Conservation (phyloP, 2,888 invertebrate genomes). For the Drosophila macrospina region DNA sequence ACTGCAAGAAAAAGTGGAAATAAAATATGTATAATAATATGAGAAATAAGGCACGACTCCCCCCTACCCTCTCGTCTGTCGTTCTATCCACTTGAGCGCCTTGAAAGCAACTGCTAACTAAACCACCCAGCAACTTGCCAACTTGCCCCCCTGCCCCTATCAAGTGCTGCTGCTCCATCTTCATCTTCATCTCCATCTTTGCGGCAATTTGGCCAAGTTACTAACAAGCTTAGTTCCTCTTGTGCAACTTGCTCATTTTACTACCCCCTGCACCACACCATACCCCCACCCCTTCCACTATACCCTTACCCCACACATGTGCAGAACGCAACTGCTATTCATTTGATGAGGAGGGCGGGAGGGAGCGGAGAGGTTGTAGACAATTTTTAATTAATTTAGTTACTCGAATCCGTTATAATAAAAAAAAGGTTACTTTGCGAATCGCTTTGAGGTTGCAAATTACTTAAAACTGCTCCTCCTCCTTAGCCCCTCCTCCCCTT, state of each 20-base stretch:
- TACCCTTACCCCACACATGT: slow-evolving; percentile 14
- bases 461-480: slow-evolving; percentile 1
- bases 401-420: slow-evolving; percentile 48
- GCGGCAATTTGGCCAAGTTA: slow-evolving; percentile 57
- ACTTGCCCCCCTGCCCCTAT: slow-evolving; percentile 16
- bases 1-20: slow-evolving; percentile 63
- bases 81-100: slow-evolving; percentile 1
- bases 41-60: slow-evolving; percentile 63
- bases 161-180: not conserved
- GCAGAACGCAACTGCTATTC: slow-evolving; percentile 14
- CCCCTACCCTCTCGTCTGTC: not conserved
- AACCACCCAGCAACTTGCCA: slow-evolving; percentile 39
- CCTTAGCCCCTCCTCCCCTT: too few relatives aligned
- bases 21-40: slow-evolving; percentile 77
- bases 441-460: slow-evolving; percentile 17
- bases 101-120: slow-evolving; percentile 28
- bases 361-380: slow-evolving; percentile 35
- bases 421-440: slow-evolving; percentile 33
- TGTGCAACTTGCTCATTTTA: slow-evolving; percentile 57
- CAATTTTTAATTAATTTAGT: slow-evolving; percentile 72
- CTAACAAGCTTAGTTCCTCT: slow-evolving; percentile 76
- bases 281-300: slow-evolving; percentile 7
- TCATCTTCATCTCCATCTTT: not conserved
- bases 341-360: too few relatives aligned
- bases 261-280: not conserved